Evolutionary conservation across 2,797 vertebrate genomes (phyloP).

Genomic region (Lateolabrax maculatus): DNA sequence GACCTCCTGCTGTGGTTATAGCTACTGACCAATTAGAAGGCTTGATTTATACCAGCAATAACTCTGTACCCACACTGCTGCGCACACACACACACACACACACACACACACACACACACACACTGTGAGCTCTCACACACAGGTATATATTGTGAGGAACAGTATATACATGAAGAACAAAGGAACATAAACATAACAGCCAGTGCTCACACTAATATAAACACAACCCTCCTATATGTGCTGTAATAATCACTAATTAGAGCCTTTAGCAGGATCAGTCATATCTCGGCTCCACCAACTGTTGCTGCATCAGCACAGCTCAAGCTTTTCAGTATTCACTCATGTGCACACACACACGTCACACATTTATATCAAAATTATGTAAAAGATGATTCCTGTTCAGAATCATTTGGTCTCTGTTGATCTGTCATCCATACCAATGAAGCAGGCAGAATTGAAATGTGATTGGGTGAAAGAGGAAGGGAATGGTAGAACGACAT

Average conservation of each 20-base stretch:
- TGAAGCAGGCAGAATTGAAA: not conserved
- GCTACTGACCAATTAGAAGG: slow-evolving; percentile 78
- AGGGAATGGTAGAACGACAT: not conserved
- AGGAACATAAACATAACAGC: slow-evolving; percentile 27
- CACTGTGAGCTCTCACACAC: slow-evolving; percentile 16
- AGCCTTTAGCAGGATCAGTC: slow-evolving; percentile 38
- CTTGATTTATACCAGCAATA: slow-evolving; percentile 80
- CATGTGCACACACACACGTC: not conserved
- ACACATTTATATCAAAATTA: not conserved
- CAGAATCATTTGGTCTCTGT: not conserved
- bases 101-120: slow-evolving; percentile 1
- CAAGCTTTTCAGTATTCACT: not conserved
- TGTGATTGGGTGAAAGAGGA: not conserved
- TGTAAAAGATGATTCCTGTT: not conserved
- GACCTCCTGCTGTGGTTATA: slow-evolving; percentile 74
- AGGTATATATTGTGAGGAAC: slow-evolving; percentile 34
- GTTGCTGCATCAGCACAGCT: slow-evolving; percentile 30
- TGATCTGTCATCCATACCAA: not conserved
- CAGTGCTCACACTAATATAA: slow-evolving; percentile 25
- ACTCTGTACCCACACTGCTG: slow-evolving; percentile 47
- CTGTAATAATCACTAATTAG: slow-evolving; percentile 67
- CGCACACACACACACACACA: slow-evolving; percentile 2
- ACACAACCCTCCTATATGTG: slow-evolving; percentile 30
- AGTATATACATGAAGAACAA: slow-evolving; percentile 21
- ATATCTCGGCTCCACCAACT: slow-evolving; percentile 40